Evolutionary conservation across 2,888 invertebrate genomes (phyloP).

Genomic region (Rhabditoides inermis): DNA sequence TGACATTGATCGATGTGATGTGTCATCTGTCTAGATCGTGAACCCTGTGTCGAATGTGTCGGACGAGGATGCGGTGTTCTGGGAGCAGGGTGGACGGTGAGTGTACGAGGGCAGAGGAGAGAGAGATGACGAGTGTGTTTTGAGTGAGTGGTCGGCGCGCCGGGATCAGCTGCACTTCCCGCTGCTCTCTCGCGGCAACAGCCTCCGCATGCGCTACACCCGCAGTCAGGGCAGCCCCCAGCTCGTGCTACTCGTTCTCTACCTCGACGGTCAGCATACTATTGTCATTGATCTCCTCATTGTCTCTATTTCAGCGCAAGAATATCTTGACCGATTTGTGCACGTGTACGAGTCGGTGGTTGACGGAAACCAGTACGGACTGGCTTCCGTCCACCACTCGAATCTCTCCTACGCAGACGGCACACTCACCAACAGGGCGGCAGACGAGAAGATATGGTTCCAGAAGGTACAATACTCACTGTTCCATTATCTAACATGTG

Average conservation of each 20-base stretch:
- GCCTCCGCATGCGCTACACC: conserved; percentile 52
- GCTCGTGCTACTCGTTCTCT: conserved; percentile 46
- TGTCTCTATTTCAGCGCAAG: conserved; percentile 36
- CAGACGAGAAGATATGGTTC: conserved; percentile 48
- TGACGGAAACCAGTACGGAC: conserved; percentile 66
- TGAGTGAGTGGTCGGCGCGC: conserved; percentile 65
- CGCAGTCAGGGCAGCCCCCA: conserved; percentile 42
- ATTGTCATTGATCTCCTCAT: background rate
- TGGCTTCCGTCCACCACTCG: conserved; percentile 69
- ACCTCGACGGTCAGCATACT: conserved; percentile 35
- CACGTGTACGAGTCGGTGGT: conserved; percentile 46
- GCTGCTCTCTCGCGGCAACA: conserved; percentile 65
- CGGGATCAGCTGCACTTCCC: conserved; percentile 83
- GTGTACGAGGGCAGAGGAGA: background rate
- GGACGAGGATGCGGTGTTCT: conserved; percentile 66
- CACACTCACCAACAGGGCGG: conserved; percentile 43
- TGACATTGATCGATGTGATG: background rate
- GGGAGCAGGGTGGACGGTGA: conserved; percentile 22
- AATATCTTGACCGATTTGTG: conserved; percentile 48
- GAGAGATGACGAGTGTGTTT: background rate
- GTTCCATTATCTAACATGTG: background rate
- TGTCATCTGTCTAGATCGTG: conserved; percentile 65
- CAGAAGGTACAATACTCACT: conserved; percentile 44
- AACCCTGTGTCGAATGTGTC: conserved; percentile 77
- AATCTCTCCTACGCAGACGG: conserved; percentile 46